Percentiles rank a stretch among this genome's conserved stretches.
These are phyloP conservation scores for Nettapus auritus DNA, from an alignment of 2,113 vertebrate species.

Conservation along the genomic window DNA sequence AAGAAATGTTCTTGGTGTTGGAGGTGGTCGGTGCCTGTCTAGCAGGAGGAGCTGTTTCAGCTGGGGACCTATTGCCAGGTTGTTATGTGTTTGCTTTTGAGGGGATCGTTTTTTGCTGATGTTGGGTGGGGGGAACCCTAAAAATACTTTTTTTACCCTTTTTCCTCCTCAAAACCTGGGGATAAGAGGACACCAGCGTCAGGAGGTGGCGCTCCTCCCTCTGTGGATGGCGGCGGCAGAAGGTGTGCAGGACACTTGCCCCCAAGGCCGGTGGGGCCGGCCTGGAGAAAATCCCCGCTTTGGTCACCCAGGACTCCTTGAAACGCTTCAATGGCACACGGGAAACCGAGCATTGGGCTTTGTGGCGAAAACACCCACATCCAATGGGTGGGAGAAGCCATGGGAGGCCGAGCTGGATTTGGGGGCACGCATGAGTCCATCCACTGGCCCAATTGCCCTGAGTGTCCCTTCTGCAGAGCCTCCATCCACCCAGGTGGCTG, in stretches of 20 bases:
- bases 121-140: no score
- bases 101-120: not conserved
- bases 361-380: not conserved
- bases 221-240: not conserved
- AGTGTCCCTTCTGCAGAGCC: not conserved
- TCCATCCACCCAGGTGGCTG: fast-evolving
- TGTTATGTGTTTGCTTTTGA: not conserved
- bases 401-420: not conserved
- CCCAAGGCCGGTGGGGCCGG: not conserved
- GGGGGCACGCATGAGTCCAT: not conserved
- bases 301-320: not conserved
- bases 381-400: not conserved
- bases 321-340: fast-evolving
- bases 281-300: not conserved
- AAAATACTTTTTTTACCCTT: not conserved
- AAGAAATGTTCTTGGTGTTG: not conserved
- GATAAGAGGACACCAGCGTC: not conserved
- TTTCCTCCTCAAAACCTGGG: not conserved
- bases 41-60: not conserved
- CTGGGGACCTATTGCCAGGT: not conserved
- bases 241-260: not conserved
- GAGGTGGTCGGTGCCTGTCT: fast-evolving
- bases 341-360: not conserved
- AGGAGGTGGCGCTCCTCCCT: constrained; percentile 63
- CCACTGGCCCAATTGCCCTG: no score